These are phyloP conservation scores for Choreutis nemorana DNA, from an alignment of 2,888 invertebrate genomes.

Conservation along the genomic window DNA sequence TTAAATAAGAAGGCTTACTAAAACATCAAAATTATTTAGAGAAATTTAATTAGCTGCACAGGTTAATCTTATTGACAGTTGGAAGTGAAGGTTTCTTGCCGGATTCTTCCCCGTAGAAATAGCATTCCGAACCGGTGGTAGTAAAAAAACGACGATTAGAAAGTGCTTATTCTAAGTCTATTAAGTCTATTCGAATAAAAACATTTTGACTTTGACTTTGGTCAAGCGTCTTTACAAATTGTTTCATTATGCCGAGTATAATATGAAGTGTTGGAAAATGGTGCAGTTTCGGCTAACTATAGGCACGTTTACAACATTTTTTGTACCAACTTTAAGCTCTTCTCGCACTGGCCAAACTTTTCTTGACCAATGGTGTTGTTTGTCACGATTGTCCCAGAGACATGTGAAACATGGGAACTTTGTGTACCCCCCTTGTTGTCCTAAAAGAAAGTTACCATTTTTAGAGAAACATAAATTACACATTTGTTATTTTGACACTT, in stretches of 20 bases:
- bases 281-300: constrained; percentile 4
- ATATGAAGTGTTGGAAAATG: constrained; percentile 10
- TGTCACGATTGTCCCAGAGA: constrained; percentile 9
- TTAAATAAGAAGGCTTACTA: too few relatives aligned
- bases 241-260: constrained; percentile 9
- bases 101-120: too few relatives aligned
- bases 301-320: constrained; percentile 7
- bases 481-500: constrained; percentile 3
- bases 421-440: constrained; percentile 8
- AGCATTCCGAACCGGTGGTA: too few relatives aligned
- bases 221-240: constrained; percentile 8
- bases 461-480: constrained; percentile 7
- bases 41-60: too few relatives aligned
- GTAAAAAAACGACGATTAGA: too few relatives aligned
- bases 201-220: too few relatives aligned
- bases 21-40: too few relatives aligned
- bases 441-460: constrained; percentile 9
- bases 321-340: constrained; percentile 5
- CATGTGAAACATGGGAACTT: constrained; percentile 9
- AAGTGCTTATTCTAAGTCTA: too few relatives aligned
- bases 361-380: constrained; percentile 5
- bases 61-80: too few relatives aligned
- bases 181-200: too few relatives aligned
- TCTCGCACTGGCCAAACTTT: too few relatives aligned
- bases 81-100: too few relatives aligned